phyloP scores from a whole-genome alignment of 2,797 vertebrate species.

The Tinamus major region DNA sequence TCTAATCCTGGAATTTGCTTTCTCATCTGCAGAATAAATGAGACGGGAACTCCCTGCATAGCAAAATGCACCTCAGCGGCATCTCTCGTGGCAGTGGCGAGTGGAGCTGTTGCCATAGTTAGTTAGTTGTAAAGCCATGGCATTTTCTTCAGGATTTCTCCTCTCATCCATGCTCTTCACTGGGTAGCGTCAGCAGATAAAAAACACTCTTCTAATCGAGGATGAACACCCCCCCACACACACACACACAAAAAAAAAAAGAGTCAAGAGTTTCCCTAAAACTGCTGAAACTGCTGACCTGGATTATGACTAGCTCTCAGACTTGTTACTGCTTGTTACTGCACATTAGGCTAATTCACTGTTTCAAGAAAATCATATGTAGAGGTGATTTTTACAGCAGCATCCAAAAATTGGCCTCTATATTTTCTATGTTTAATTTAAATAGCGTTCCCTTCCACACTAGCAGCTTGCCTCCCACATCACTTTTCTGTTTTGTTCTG shows the following conservation, averaged over 20 bases:
- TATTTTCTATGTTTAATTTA: neutral
- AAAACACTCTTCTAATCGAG: neutral
- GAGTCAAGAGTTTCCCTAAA: neutral
- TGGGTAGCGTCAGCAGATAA: neutral
- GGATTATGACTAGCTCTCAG: neutral
- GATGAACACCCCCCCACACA: too few species aligned
- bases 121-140: neutral
- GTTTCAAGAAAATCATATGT: neutral
- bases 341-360: neutral
- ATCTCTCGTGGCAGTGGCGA: neutral
- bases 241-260: neutral
- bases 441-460: neutral
- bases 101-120: accelerated
- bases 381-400: neutral
- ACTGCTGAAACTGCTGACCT: accelerated
- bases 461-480: neutral
- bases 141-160: neutral
- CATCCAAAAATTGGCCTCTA: neutral
- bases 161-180: accelerated
- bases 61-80: accelerated
- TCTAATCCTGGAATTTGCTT: neutral
- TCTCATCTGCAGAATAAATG: neutral
- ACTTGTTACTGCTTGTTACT: neutral
- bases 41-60: accelerated
- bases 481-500: neutral